These are phyloP conservation scores for Serinus canaria DNA, from an alignment of 2,113 vertebrate species.

Conservation along the genomic window DNA sequence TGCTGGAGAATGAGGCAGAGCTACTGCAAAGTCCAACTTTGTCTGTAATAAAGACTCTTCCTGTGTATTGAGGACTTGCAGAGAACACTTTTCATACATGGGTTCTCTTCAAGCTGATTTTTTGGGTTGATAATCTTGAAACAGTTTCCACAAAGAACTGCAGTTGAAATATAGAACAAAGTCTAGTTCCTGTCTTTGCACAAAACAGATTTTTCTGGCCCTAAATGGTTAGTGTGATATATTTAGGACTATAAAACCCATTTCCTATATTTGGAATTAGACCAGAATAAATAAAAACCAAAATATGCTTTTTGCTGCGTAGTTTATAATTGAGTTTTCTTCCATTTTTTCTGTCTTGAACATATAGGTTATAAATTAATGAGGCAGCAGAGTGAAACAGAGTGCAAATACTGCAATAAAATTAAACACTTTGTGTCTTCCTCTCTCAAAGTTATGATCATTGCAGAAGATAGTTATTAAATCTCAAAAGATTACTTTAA, in stretches of 20 bases:
- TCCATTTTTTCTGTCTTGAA: not conserved
- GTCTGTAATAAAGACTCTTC: not conserved
- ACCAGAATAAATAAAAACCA: constrained; percentile 27
- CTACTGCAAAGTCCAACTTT: not conserved
- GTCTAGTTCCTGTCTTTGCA: not conserved
- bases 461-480: constrained; percentile 57
- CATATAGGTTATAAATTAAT: constrained; percentile 48
- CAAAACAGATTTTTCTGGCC: not conserved
- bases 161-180: not conserved
- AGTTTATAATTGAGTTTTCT: constrained; percentile 32
- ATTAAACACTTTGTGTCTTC: constrained; percentile 2
- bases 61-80: not conserved
- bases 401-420: constrained; percentile 51
- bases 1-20: not conserved
- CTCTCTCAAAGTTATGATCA: constrained; percentile 23
- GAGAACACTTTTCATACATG: not conserved
- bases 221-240: not conserved
- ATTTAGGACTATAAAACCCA: not conserved
- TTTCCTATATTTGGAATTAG: constrained; percentile 1
- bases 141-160: not conserved
- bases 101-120: not conserved
- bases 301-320: not conserved
- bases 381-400: constrained; percentile 16
- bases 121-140: not conserved
- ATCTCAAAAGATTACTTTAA: constrained; percentile 51